Percentiles rank a stretch among this genome's conserved stretches.
phyloP scores from a whole-genome alignment of 2,797 vertebrate genomes.

The Moxostoma hubbsi region DNA sequence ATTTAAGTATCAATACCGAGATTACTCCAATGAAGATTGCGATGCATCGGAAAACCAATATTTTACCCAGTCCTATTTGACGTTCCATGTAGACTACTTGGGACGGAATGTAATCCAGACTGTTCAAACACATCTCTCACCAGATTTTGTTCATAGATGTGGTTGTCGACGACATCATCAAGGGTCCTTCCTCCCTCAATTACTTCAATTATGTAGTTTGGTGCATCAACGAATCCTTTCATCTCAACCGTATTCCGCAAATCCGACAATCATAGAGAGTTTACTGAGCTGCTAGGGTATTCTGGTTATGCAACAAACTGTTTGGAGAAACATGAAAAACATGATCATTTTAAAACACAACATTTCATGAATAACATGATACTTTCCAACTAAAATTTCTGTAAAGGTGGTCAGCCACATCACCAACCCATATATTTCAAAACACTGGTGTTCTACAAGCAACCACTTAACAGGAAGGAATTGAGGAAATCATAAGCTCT shows the following conservation, averaged over 20 bases:
- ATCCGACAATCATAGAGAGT: conserved; percentile 98
- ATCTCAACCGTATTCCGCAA: conserved; percentile 99
- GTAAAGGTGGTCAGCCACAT: background rate
- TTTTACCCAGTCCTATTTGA: background rate
- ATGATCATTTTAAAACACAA: background rate
- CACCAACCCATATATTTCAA: background rate
- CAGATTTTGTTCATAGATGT: conserved; percentile 93
- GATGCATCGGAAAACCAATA: no score
- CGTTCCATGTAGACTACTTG: background rate
- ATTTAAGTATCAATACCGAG: no score
- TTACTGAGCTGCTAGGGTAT: conserved; percentile 95
- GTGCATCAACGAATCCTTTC: conserved; percentile 98
- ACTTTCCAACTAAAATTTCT: background rate
- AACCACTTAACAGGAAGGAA: conserved; percentile 1
- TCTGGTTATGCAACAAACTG: conserved; percentile 99
- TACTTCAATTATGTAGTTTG: conserved; percentile 92
- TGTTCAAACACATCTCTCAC: conserved; percentile 73
- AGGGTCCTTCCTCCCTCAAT: conserved; percentile 92
- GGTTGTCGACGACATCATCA: conserved; percentile 92
- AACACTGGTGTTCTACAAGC: background rate
- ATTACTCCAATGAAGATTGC: no score
- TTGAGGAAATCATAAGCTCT: background rate
- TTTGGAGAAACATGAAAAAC: conserved; percentile 27
- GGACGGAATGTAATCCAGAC: background rate
- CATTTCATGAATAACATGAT: background rate